These are phyloP conservation scores for Cryptocheilus praepositus DNA, from an alignment of 2,888 invertebrate species.

Conservation along the genomic window DNA sequence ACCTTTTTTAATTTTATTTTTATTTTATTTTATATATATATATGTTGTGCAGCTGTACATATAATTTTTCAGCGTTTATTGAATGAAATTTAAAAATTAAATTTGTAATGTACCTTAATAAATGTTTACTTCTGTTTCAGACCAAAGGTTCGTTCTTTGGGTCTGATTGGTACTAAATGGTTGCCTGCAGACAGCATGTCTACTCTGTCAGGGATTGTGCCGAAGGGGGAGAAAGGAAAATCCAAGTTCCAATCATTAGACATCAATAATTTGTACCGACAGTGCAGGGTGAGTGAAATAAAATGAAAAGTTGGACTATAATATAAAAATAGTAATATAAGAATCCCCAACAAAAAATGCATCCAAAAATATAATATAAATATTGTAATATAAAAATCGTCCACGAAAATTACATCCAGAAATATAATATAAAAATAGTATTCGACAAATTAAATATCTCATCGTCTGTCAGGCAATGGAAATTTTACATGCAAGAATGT, in stretches of 20 bases:
- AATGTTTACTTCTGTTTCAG: slow-evolving; percentile 68
- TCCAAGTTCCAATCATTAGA: slow-evolving; percentile 97
- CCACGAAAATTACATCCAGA: no score
- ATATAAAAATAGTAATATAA: no score
- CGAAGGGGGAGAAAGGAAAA: slow-evolving; percentile 92
- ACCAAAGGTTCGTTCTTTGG: slow-evolving; percentile 86
- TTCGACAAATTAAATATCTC: no score
- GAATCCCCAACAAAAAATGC: no score
- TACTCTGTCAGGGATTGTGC: slow-evolving; percentile 93
- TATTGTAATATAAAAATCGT: no score
- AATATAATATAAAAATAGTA: no score
- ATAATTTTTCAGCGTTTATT: not conserved
- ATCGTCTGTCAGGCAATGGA: no score
- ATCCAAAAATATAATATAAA: no score
- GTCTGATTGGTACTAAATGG: slow-evolving; percentile 88
- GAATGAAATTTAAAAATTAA: not conserved
- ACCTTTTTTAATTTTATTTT: not conserved
- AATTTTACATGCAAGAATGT: no score
- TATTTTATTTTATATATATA: not conserved
- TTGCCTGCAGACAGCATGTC: slow-evolving; percentile 97
- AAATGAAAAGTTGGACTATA: no score
- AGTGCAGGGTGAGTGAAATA: slow-evolving; percentile 88
- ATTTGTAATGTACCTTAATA: not conserved
- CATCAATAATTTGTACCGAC: slow-evolving; percentile 97
- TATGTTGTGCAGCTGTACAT: not conserved